phyloP scores from a whole-genome alignment of 1,140 invertebrate genomes.

The Melipona quadrifasciata region DNA sequence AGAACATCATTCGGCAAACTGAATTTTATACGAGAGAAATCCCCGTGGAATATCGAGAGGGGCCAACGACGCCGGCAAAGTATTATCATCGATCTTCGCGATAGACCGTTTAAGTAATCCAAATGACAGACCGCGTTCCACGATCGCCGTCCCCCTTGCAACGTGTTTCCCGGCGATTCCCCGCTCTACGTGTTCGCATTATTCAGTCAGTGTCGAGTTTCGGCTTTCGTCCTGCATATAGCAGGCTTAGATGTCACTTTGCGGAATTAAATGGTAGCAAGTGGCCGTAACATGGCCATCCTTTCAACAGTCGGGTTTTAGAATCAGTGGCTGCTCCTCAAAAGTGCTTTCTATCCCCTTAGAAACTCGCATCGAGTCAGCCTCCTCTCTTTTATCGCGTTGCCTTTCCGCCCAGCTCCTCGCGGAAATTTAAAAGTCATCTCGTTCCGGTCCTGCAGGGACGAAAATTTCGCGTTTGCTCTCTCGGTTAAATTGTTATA shows the following conservation, averaged over 20 bases:
- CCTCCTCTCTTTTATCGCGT: constrained; percentile 42
- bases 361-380: constrained; percentile 29
- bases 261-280: constrained; percentile 74
- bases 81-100: constrained; percentile 44
- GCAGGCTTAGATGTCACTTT: constrained; percentile 78
- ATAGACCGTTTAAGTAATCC: constrained; percentile 60
- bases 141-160: constrained; percentile 39
- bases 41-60: constrained; percentile 15
- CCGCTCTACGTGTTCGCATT: constrained; percentile 45
- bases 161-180: constrained; percentile 29
- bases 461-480: background rate
- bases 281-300: constrained; percentile 51
- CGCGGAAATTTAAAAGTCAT: background rate
- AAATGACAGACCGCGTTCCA: constrained; percentile 64
- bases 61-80: constrained; percentile 1
- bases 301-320: constrained; percentile 38
- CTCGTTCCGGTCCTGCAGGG: background rate
- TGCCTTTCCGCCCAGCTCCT: background rate
- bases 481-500: too few species aligned
- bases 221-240: constrained; percentile 76
- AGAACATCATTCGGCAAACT: background rate
- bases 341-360: constrained; percentile 53
- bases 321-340: constrained; percentile 28
- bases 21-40: constrained; percentile 27
- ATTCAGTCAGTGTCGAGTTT: constrained; percentile 72